Evolutionary conservation across 1,140 invertebrate genomes (phyloP).

Genomic region (Drosophila pallidifrons): DNA sequence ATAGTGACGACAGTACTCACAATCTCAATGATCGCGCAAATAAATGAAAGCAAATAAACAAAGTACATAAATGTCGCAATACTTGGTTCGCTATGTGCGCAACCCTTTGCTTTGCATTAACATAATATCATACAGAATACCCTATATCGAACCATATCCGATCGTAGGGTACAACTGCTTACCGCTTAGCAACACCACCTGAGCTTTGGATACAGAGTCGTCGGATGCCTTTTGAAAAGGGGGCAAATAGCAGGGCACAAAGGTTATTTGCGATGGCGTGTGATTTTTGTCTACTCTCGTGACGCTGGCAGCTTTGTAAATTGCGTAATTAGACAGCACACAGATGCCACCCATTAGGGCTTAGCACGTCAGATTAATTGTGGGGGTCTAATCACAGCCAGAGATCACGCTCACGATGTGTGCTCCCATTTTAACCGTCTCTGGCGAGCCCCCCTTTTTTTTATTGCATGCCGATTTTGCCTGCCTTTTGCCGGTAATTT

Average conservation of each 20-base stretch:
- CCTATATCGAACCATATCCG: background rate
- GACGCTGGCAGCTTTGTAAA: background rate
- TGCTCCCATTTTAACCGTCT: background rate
- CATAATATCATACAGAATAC: background rate
- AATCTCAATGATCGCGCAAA: background rate
- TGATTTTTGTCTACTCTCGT: constrained; percentile 11
- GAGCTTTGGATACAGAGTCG: background rate
- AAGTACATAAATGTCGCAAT: background rate
- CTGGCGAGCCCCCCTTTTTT: constrained; percentile 60
- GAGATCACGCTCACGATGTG: constrained; percentile 55
- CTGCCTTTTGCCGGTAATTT: constrained; percentile 45
- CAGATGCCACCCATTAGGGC: constrained; percentile 33
- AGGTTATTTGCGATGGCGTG: constrained; percentile 19
- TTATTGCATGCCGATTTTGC: background rate
- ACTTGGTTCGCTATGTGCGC: background rate
- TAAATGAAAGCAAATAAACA: background rate
- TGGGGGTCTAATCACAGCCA: constrained; percentile 15
- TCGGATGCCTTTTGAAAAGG: background rate
- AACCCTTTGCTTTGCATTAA: background rate
- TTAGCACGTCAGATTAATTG: constrained; percentile 22
- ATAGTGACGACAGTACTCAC: background rate
- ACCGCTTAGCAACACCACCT: constrained; percentile 26
- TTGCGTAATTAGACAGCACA: constrained; percentile 27
- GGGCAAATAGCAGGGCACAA: background rate
- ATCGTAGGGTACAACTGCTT: background rate